Evolutionary conservation across 30 jellyfish, hydroid and myxozoan species (phyloP).

Genomic region (Aurelia sp.): DNA sequence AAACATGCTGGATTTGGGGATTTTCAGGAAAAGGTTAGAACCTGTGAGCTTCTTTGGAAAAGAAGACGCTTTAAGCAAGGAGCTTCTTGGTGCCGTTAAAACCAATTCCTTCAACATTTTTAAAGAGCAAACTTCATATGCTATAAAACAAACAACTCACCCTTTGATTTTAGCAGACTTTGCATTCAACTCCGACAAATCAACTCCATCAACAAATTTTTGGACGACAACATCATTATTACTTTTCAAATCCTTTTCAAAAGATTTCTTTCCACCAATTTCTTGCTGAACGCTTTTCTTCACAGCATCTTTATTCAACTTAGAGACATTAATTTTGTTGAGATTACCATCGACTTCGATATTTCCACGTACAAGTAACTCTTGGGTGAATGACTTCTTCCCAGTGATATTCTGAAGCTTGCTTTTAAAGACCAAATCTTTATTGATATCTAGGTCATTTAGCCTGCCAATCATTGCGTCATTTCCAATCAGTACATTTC

Average conservation of each 20-base stretch:
- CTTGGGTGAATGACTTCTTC: background rate
- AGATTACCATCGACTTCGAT: background rate
- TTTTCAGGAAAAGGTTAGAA: too few relatives aligned
- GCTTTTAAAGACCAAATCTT: constrained; percentile 51
- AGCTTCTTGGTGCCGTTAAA: too few relatives aligned
- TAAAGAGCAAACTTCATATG: background rate
- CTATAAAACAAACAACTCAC: constrained; percentile 10
- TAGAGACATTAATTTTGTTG: constrained; percentile 51
- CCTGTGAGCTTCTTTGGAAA: too few relatives aligned
- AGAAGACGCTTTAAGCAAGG: too few relatives aligned
- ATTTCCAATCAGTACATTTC: constrained; percentile 16
- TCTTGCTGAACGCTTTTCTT: constrained; percentile 21
- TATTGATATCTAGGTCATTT: constrained; percentile 27
- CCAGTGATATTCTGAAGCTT: constrained; percentile 57
- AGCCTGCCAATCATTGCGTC: constrained; percentile 9
- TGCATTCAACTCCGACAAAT: constrained; percentile 53
- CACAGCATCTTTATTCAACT: constrained; percentile 46
- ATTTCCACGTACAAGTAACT: constrained; percentile 32
- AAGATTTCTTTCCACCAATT: constrained; percentile 58
- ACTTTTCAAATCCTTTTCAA: constrained; percentile 8
- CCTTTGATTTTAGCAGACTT: constrained; percentile 12
- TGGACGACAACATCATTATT: constrained; percentile 19
- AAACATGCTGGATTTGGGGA: too few relatives aligned
- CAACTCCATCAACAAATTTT: constrained; percentile 63
- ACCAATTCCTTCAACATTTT: too few relatives aligned